Base-by-base conservation (phyloP, 1,140 invertebrate species). In the Metaphire vulgaris region DNA sequence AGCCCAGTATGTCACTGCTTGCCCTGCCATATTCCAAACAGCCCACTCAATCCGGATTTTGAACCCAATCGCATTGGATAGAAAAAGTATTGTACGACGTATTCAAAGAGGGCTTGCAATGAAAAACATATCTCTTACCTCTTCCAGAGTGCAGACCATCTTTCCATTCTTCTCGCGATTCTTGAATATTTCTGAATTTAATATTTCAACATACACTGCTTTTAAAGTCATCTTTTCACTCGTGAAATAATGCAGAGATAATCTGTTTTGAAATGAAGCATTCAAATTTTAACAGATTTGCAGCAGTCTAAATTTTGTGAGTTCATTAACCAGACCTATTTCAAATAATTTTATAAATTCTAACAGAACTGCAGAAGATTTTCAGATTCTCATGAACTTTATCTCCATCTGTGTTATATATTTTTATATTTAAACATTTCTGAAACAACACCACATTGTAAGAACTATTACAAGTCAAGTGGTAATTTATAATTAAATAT, bases 121-220 rank as follows among this genome's bases (percentile, higher is more conserved):
- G n/a, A n/a, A n/a, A n/a, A n/a, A n/a, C n/a, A 56, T 21, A 21
- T 56, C 21, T 56, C 6, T 56, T 56, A 73, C 72, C 72, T 73
- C 72, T 21, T 73, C 72, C 72, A 73, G 28, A 1, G 30, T 73
- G 72, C 72, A 73, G 1, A 26, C 28, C 72, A 73, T 56, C 33
- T 64, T 73, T n/a, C 29, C 72, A 29, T 64, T 73, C 41, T 41
- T 73, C 72, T 73, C 72, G 21, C 41, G 32, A 0, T 41, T 29
- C 29, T 31, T 29, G 30, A 71, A 71, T 32, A 71, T 71, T 71
- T 71, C 69, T 71, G 16, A 71, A 71, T 14, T 12, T 69, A 14
- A 69, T 2, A 69, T 28, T 12, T 28, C 2, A 69, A 69, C n/a
- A 14, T 6, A 14, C n/a, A 26, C n/a, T 28, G n/a, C n/a, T 14